A percentile compares a stretch with the other conserved stretches of the same genome.
Conservation (phyloP, 2,888 invertebrate genomes). For the Trachelus iudaicus region DNA sequence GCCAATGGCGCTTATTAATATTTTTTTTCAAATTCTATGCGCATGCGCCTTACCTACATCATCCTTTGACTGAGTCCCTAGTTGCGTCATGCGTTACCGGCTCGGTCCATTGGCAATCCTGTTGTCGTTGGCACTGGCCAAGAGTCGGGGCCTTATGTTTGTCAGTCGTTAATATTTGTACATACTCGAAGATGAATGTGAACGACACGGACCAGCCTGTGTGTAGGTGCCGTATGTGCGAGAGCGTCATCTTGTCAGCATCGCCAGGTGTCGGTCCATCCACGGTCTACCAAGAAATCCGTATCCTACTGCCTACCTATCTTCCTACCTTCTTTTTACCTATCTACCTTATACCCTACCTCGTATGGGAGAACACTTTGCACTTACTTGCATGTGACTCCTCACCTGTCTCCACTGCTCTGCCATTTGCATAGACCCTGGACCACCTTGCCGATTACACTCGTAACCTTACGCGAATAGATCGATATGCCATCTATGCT, state of each 20-base stretch:
- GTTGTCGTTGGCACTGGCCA: background rate
- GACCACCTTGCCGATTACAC: too few relatives aligned
- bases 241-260: background rate
- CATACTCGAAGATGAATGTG: constrained; percentile 16
- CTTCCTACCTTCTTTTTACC: too few relatives aligned
- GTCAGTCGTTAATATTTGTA: constrained; percentile 33
- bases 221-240: background rate
- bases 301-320: background rate
- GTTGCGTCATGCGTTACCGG: background rate
- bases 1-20: background rate
- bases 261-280: background rate
- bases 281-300: background rate
- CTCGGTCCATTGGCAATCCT: background rate
- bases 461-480: too few relatives aligned
- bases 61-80: background rate
- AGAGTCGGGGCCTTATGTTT: constrained; percentile 22
- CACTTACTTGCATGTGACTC: too few relatives aligned
- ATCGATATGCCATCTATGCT: too few relatives aligned
- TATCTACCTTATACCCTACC: too few relatives aligned
- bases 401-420: too few relatives aligned
- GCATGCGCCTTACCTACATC: background rate
- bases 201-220: background rate
- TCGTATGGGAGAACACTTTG: too few relatives aligned
- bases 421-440: too few relatives aligned
- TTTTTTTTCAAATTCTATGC: background rate